Evolutionary conservation across 2,888 invertebrate species (phyloP).

Genomic region (Amphimallon solstitiale): DNA sequence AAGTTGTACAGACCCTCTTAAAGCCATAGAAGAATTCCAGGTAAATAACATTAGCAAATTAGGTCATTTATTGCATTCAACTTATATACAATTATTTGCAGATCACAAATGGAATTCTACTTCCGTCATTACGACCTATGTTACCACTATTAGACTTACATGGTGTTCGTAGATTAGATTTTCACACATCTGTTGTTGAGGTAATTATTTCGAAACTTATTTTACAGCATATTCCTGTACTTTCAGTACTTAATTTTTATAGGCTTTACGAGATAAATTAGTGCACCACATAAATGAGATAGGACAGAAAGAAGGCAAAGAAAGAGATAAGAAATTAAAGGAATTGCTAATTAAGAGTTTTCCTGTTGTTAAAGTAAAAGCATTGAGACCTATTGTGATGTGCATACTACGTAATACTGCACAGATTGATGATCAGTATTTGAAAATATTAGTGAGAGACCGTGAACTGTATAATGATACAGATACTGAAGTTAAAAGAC

Average conservation of each 20-base stretch:
- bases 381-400: constrained; percentile 93
- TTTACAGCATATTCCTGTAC: constrained; percentile 4
- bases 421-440: constrained; percentile 90
- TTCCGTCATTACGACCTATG: constrained; percentile 94
- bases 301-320: constrained; percentile 76
- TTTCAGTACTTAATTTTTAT: constrained; percentile 44
- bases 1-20: constrained; percentile 94
- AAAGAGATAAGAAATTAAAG: constrained; percentile 85
- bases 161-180: constrained; percentile 90
- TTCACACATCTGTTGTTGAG: constrained; percentile 93
- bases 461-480: constrained; percentile 92
- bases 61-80: constrained; percentile 26
- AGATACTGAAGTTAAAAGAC: constrained; percentile 95
- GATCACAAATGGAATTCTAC: constrained; percentile 89
- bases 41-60: constrained; percentile 57
- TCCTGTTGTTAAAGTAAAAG: constrained; percentile 90
- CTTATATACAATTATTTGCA: constrained; percentile 56
- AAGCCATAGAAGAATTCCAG: constrained; percentile 99
- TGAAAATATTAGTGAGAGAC: constrained; percentile 81
- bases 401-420: constrained; percentile 92
- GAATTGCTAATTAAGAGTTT: constrained; percentile 93
- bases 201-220: constrained; percentile 59
- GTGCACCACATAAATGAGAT: constrained; percentile 86
- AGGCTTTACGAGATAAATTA: constrained; percentile 76
- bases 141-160: constrained; percentile 94